Base-by-base conservation (phyloP, 2,888 invertebrate species). In the Ypsolopha scabrella region DNA sequence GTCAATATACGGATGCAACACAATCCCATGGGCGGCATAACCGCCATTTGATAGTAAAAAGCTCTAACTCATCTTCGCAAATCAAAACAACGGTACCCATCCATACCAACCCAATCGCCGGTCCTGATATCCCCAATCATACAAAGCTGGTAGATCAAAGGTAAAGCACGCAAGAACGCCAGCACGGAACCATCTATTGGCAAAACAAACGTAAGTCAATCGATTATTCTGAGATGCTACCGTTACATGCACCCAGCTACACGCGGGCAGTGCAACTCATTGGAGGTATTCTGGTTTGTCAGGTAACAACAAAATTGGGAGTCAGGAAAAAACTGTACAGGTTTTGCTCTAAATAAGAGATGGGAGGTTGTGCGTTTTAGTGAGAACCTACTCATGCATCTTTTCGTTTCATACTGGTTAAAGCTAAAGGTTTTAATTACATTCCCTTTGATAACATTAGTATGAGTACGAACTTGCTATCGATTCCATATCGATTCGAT, bases 181-280 rank as follows among this genome's bases (percentile, higher is more conserved):
- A 72, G 60, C 72, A 51, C 50, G 61, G 65, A 70, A 78, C 78
- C 77, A 76, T 80, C 83, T 79, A 83, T 83, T 80, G 76, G 75
- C 70, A 75, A 81, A 79, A 80, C 83, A 80, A 82, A 83, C 77
- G 74, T 65, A 67, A 65, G 67, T 70, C 70, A 71, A 72, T 73
- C 70, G 75, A 81, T 79, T 80, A 79, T 75, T 75, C 79, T 67
- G 68, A 64, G 78, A 24, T 24, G 24, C 85, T 82, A 82, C 83
- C 82, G 83, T 82, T 83, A 82, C 67, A 65, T 66, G 65, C 63
- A 66, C 6, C 39, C 48, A 39, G 39, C 24, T 10, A 14, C 24
- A 24, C 14, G 43, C 24, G 43, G 43, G 11, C 37, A 47, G 43
- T 9, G 14, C 47, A 46, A 46, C 46, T 11, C 36, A 36, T 36